A percentile compares a stretch with the other conserved stretches of the same genome.
phyloP scores from a whole-genome alignment of 1,140 invertebrate genomes.

The Gryllus bimaculatus region DNA sequence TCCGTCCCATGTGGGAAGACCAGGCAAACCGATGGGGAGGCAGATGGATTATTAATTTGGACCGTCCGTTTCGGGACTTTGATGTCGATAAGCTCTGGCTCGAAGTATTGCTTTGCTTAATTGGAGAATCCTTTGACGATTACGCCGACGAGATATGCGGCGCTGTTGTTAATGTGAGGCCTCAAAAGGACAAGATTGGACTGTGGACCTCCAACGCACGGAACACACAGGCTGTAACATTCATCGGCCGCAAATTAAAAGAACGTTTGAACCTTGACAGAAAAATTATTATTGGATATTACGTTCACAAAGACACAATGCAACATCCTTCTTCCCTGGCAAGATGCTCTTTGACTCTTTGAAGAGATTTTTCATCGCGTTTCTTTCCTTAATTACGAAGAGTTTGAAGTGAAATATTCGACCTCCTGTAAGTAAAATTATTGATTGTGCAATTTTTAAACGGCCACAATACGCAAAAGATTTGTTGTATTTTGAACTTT shows the following conservation, averaged over 20 bases:
- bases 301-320: slow-evolving; percentile 80
- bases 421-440: too few species aligned
- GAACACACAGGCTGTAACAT: slow-evolving; percentile 63
- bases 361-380: too few species aligned
- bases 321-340: background rate
- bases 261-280: slow-evolving; percentile 62
- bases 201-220: slow-evolving; percentile 85
- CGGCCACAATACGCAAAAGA: too few species aligned
- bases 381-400: too few species aligned
- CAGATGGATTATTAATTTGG: slow-evolving; percentile 86
- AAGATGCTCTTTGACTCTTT: background rate
- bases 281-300: slow-evolving; percentile 62
- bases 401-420: too few species aligned
- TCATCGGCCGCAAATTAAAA: slow-evolving; percentile 79
- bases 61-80: slow-evolving; percentile 65
- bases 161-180: slow-evolving; percentile 87
- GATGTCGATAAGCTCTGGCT: slow-evolving; percentile 91
- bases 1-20: slow-evolving; percentile 99
- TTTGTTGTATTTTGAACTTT: too few species aligned
- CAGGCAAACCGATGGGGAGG: slow-evolving; percentile 81
- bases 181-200: slow-evolving; percentile 87
- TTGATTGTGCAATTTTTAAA: too few species aligned
- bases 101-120: slow-evolving; percentile 88
- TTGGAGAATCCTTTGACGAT: slow-evolving; percentile 93
- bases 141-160: slow-evolving; percentile 87